Conservation (phyloP, 2,888 invertebrate genomes). For the Glyphotaelius pellucidus region DNA sequence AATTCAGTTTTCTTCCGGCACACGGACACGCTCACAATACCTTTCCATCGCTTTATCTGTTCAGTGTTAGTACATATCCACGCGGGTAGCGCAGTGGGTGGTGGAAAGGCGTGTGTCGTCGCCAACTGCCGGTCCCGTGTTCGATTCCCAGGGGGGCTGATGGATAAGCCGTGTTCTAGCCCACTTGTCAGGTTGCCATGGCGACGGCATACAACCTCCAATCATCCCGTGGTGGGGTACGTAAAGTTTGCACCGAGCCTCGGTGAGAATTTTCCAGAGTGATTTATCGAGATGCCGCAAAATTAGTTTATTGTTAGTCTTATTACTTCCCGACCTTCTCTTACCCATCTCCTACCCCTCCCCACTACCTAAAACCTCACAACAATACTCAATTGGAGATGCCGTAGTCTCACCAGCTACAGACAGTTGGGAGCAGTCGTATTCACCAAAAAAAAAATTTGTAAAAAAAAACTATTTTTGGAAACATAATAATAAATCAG, state of each 20-base stretch:
- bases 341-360: too few relatives aligned
- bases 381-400: too few relatives aligned
- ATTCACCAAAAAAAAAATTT: too few relatives aligned
- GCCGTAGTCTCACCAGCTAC: too few relatives aligned
- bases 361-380: too few relatives aligned
- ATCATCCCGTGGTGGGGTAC: neutral
- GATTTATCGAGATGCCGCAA: neutral
- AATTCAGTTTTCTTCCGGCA: too few relatives aligned
- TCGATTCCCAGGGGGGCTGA: neutral
- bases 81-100: neutral
- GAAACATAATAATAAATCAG: too few relatives aligned
- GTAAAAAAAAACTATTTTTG: too few relatives aligned
- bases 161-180: neutral
- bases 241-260: neutral
- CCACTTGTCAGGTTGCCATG: neutral
- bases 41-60: neutral
- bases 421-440: too few relatives aligned
- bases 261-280: neutral
- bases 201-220: neutral
- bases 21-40: neutral
- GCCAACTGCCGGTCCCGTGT: neutral
- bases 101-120: neutral
- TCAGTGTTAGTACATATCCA: neutral
- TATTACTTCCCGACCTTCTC: neutral
- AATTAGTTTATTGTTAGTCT: neutral